Evolutionary conservation across 2,113 vertebrate species (phyloP), one percentile per base, ranked within the genome.

Genomic region (Epinephelus lanceolatus): DNA sequence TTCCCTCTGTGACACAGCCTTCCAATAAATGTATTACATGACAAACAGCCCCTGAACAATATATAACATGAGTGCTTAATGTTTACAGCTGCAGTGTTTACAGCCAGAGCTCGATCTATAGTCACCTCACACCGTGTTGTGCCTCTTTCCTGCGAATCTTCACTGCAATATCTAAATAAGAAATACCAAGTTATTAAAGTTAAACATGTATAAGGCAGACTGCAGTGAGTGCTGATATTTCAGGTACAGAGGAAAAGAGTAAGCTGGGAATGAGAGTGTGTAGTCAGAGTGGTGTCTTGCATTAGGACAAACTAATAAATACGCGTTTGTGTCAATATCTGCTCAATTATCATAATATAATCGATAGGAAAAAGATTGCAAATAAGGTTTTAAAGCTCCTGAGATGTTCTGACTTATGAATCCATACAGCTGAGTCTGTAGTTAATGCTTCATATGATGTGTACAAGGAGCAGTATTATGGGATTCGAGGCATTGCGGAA

Each of bases 401-500:
- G 9, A 51, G 17, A 55, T 27, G 14, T 42, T 40, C 5, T 23
- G 6, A 67, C 6, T 3, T 14, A 45, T 52, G 18, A 42, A 80
- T 57, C 15, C 15, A 52, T 17, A 14, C 4, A 8, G 19, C 17
- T 23, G n/a, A n/a, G 9, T 56, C 63, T 69, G 6, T n/a, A n/a
- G 19, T 45, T 14, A 49, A 19, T 65, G 42, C 52, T 53, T 69
- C 45, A 53, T 21, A 33, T 62, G 40, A 30, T 57, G 56, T 71
- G 55, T 30, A 56, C 19, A 2, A 60, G 55, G 13, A 60, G 27
- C 33, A 65, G 30, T 30, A 57, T 77, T 70, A 13, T 76, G 49
- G 63, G 62, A 66, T 40, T 66, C 23, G n/a, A 80, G 21, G 53
- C 73, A 74, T 5, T 15, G 49, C 59, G 37, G 42, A 49, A 63